phyloP scores from a whole-genome alignment of 2,113 vertebrate species.

The Malurus elegans region DNA sequence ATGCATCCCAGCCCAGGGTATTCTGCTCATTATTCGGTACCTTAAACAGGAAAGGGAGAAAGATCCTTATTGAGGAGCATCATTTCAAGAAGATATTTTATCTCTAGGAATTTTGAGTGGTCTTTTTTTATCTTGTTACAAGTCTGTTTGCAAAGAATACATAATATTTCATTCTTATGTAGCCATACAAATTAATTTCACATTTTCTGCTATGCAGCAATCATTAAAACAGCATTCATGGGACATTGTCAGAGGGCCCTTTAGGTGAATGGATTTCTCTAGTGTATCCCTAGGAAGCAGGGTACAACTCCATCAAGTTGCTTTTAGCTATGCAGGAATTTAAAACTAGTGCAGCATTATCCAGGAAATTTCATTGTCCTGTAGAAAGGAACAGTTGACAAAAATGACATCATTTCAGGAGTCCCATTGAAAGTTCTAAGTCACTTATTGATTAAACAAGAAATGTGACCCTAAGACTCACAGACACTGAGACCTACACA shows the following conservation, averaged over 20 bases:
- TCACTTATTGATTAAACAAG: not conserved
- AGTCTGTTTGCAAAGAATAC: not conserved
- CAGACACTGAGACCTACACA: not conserved
- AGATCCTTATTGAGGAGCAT: not conserved
- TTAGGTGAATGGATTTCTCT: not conserved
- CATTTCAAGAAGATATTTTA: not conserved
- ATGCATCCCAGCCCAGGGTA: not conserved
- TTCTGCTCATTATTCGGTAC: not conserved
- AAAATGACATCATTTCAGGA: not conserved
- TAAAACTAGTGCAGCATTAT: not conserved
- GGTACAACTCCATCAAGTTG: not conserved
- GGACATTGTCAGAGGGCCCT: not conserved
- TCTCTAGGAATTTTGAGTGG: not conserved
- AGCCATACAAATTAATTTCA: not conserved
- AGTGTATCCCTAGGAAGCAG: not conserved
- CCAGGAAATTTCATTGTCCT: not conserved
- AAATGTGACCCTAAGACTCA: not conserved
- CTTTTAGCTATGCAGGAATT: not conserved
- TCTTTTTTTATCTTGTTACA: not conserved
- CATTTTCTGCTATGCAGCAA: not conserved
- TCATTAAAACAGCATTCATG: not conserved
- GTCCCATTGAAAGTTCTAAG: not conserved
- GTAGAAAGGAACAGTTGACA: not conserved
- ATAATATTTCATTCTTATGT: not conserved
- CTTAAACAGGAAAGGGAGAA: not conserved